phyloP scores from a whole-genome alignment of 2,113 vertebrate species.

The Hassar affinis region DNA sequence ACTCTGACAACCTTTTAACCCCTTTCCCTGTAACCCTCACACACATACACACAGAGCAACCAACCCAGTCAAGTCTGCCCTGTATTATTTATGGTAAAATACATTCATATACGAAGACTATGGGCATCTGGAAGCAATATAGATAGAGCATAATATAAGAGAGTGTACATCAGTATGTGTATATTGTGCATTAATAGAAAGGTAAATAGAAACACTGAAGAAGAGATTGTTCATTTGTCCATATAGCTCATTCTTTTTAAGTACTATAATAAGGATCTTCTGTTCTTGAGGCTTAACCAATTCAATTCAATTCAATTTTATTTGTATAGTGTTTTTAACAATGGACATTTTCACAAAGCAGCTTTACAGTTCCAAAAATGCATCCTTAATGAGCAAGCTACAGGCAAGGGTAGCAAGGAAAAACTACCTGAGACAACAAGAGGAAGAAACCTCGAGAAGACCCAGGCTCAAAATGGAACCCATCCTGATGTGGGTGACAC shows the following conservation, averaged over 20 bases:
- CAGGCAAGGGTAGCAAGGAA: background rate
- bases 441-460: background rate
- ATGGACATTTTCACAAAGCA: background rate
- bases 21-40: constrained; percentile 72
- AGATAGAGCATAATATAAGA: background rate
- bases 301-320: background rate
- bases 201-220: background rate
- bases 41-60: constrained; percentile 36
- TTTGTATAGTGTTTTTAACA: background rate
- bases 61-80: constrained; percentile 35
- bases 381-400: background rate
- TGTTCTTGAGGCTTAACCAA: background rate
- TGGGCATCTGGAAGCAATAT: background rate
- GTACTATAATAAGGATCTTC: background rate
- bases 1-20: constrained; percentile 89
- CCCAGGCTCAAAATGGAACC: background rate
- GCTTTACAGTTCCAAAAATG: no score
- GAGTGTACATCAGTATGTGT: background rate
- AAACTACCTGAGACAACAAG: background rate
- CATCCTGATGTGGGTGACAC: background rate
- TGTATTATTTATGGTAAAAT: constrained; percentile 70
- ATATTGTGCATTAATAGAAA: background rate
- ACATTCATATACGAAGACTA: constrained; percentile 69
- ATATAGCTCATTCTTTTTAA: background rate
- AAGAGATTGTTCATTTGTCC: background rate